Evolutionary conservation across 1,140 invertebrate species (phyloP).

Genomic region (Anastatus disparis): DNA sequence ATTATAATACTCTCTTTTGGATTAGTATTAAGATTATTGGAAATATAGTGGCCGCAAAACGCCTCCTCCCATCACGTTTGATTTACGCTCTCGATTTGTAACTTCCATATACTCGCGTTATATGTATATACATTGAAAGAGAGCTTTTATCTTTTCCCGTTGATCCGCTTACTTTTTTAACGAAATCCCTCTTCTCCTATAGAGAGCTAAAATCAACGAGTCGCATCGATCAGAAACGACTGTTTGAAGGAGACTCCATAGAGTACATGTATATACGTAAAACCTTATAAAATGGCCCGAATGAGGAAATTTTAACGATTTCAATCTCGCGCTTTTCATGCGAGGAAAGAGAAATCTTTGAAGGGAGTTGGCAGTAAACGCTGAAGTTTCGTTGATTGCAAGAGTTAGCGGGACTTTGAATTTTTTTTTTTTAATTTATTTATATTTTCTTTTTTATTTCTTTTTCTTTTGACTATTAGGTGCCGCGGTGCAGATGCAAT

Average conservation of each 20-base stretch:
- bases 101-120: neutral
- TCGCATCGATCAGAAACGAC: conserved; percentile 14
- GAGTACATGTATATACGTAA: neutral
- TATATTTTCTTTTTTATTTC: neutral
- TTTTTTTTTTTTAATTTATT: neutral
- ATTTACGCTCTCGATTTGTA: conserved; percentile 7
- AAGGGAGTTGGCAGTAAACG: neutral
- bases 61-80: neutral
- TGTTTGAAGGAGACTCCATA: neutral
- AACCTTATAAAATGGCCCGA: too few species aligned
- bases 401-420: too few species aligned
- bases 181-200: neutral
- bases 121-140: too few species aligned
- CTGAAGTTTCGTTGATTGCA: too few species aligned
- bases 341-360: conserved; percentile 23
- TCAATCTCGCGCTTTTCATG: conserved; percentile 6
- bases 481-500: neutral
- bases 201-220: conserved; percentile 21
- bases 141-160: conserved; percentile 1
- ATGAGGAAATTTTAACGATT: conserved; percentile 15
- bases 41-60: neutral
- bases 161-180: conserved; percentile 15
- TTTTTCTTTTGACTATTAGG: neutral
- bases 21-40: neutral
- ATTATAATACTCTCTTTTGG: too few species aligned